Conservation (phyloP, 2,797 vertebrate genomes). For the Anguilla marmorata region DNA sequence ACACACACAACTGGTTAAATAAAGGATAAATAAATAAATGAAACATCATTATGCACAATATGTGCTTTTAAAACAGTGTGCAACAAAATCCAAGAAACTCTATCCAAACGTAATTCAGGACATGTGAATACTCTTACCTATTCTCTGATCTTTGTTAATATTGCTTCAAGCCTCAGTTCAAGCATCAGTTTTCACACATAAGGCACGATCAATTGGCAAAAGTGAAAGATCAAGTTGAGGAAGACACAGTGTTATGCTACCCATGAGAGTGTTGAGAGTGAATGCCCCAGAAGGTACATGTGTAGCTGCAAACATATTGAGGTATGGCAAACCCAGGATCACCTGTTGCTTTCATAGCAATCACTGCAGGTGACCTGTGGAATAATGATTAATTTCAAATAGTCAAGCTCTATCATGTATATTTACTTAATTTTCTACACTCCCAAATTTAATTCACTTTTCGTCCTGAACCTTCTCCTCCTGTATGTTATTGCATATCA, state of each 20-base stretch:
- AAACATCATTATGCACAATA: slow-evolving; percentile 18
- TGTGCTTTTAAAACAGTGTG: slow-evolving; percentile 12
- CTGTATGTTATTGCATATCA: neutral
- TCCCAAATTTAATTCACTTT: neutral
- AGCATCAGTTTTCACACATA: slow-evolving; percentile 47
- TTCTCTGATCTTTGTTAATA: slow-evolving; percentile 51
- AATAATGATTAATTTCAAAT: too few relatives aligned
- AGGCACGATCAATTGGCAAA: slow-evolving; percentile 57
- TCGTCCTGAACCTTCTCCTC: neutral
- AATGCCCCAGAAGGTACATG: slow-evolving; percentile 23
- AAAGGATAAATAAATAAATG: too few relatives aligned
- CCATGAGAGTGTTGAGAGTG: slow-evolving; percentile 38
- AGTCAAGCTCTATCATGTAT: too few relatives aligned
- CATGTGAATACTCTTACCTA: slow-evolving; percentile 27
- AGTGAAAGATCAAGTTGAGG: slow-evolving; percentile 51
- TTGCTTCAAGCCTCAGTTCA: slow-evolving; percentile 49
- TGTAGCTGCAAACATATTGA: slow-evolving; percentile 36
- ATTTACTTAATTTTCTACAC: neutral
- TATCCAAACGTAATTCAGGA: slow-evolving; percentile 13
- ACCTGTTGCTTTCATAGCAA: too few relatives aligned
- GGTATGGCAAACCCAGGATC: slow-evolving; percentile 16
- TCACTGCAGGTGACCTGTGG: too few relatives aligned
- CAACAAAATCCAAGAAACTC: slow-evolving; percentile 26
- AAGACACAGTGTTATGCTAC: slow-evolving; percentile 49
- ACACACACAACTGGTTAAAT: neutral